A percentile compares a stretch with the other conserved stretches of the same genome.
Evolutionary conservation across 2,888 invertebrate species (phyloP).

Genomic region (Homarus gammarus): DNA sequence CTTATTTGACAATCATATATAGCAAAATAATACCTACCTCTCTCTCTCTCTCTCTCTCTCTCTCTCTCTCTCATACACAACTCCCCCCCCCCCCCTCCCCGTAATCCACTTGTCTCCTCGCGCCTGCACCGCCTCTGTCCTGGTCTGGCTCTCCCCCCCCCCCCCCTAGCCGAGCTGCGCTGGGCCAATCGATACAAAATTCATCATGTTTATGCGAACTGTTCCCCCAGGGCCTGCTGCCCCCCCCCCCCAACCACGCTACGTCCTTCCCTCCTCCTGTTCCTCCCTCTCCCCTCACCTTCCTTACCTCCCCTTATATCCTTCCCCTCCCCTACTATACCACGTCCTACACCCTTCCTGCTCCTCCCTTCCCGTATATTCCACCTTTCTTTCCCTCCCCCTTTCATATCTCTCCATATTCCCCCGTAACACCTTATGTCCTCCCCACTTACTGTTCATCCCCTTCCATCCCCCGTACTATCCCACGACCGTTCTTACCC

Average conservation of each 20-base stretch:
- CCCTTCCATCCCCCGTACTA: no score
- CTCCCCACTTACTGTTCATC: no score
- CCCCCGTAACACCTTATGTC: background rate
- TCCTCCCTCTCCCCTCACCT: background rate
- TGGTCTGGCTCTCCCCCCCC: background rate
- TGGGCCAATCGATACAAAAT: slow-evolving; percentile 63
- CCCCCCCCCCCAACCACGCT: slow-evolving; percentile 11
- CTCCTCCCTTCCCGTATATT: background rate
- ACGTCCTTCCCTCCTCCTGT: background rate
- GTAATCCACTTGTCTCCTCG: background rate
- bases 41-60: slow-evolving; percentile 13
- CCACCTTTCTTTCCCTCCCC: background rate
- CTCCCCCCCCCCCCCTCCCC: background rate
- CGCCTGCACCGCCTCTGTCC: background rate
- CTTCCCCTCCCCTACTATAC: background rate
- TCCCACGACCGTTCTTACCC: no score
- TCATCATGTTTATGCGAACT: slow-evolving; percentile 69
- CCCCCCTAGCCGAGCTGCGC: background rate
- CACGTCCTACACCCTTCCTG: no score
- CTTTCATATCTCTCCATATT: background rate
- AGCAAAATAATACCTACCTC: no score
- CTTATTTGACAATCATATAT: no score
- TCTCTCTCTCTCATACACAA: no score
- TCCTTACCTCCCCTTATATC: background rate
- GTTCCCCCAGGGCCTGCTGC: slow-evolving; percentile 39